Percentiles rank a stretch among this genome's conserved stretches.
Evolutionary conservation across 2,888 invertebrate species (phyloP).

Genomic region (Ormyrus pomaceus): DNA sequence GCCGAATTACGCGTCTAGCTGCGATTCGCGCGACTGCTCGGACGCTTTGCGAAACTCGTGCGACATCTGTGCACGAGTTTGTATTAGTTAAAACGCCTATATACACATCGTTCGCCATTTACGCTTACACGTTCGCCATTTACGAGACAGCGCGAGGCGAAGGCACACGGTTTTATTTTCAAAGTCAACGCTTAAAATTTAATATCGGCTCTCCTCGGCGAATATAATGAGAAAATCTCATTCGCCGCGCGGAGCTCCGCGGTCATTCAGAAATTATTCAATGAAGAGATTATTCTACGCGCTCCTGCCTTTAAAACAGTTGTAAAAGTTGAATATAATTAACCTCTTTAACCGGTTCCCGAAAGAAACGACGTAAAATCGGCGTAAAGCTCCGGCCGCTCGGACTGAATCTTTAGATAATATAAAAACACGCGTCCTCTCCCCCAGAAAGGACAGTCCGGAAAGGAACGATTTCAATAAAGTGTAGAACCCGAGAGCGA

Average conservation of each 20-base stretch:
- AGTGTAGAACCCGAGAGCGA: not conserved
- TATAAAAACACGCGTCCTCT: not conserved
- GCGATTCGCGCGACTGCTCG: constrained; percentile 40
- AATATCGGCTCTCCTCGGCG: not conserved
- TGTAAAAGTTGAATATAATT: no score
- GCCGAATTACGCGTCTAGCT: constrained; percentile 43
- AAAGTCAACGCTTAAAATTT: not conserved
- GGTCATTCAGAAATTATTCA: no score
- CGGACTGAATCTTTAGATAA: no score
- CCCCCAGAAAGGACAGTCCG: not conserved
- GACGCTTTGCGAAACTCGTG: constrained; percentile 24
- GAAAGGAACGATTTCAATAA: not conserved
- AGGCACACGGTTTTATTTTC: not conserved
- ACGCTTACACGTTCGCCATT: not conserved
- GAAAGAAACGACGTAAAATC: no score
- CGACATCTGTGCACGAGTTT: not conserved
- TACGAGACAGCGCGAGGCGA: not conserved
- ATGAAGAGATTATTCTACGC: no score
- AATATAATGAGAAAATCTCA: no score
- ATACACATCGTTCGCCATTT: not conserved
- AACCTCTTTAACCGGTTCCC: no score
- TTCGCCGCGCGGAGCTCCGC: no score
- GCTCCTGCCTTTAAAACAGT: no score
- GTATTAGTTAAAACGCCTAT: not conserved
- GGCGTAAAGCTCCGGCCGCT: no score